These are phyloP conservation scores for Lumbricus terrestris DNA, from an alignment of 2,888 invertebrate genomes.

Conservation along the genomic window DNA sequence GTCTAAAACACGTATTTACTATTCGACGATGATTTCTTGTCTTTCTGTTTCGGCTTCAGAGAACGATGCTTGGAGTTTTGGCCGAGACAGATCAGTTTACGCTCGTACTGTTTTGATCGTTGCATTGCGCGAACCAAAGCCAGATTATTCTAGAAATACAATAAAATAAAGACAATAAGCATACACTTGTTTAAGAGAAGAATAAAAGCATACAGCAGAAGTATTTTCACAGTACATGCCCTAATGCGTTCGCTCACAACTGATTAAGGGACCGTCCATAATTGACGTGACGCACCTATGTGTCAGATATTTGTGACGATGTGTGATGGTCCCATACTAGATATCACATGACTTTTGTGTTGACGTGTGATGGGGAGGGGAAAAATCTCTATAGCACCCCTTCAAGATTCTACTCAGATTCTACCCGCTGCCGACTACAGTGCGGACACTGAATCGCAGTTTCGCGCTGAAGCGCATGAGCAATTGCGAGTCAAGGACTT, in stretches of 20 bases:
- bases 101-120: slow-evolving; percentile 53
- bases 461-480: too few species aligned
- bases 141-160: slow-evolving; percentile 33
- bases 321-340: too few species aligned
- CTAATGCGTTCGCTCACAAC: not conserved
- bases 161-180: not conserved
- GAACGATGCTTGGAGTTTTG: slow-evolving; percentile 16
- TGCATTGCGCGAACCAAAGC: slow-evolving; percentile 47
- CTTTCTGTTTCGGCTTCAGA: not conserved
- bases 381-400: too few species aligned
- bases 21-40: not conserved
- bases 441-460: too few species aligned
- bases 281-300: too few species aligned
- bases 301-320: too few species aligned
- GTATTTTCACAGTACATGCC: not conserved
- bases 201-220: not conserved
- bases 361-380: too few species aligned
- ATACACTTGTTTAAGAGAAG: not conserved
- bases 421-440: too few species aligned
- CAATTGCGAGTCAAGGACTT: too few species aligned
- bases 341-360: too few species aligned
- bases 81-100: slow-evolving; percentile 47
- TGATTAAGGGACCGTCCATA: not conserved
- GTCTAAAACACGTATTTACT: not conserved
- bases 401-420: too few species aligned